A percentile compares a stretch with the other conserved stretches of the same genome.
phyloP scores from a whole-genome alignment of 1,140 invertebrate genomes.

The Augochlora pura region DNA sequence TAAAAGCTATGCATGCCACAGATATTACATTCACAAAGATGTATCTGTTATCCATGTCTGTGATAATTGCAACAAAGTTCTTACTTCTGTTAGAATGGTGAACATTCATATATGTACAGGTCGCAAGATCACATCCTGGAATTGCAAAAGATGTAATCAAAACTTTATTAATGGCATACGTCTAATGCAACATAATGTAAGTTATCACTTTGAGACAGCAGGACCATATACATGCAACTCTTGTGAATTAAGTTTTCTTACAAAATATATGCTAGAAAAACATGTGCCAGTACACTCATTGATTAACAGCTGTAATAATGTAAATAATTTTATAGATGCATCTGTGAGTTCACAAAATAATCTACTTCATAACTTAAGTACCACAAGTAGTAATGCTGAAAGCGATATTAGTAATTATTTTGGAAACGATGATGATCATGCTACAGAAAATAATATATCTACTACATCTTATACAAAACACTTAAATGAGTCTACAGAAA shows the following conservation, averaged over 20 bases:
- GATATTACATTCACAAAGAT: constrained; percentile 15
- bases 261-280: constrained; percentile 5
- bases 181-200: constrained; percentile 13
- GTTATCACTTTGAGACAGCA: constrained; percentile 8
- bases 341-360: not conserved
- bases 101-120: constrained; percentile 16
- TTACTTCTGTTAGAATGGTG: constrained; percentile 37
- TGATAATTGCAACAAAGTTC: constrained; percentile 25
- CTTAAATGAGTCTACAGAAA: not conserved
- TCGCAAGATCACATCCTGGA: constrained; percentile 8
- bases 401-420: not conserved
- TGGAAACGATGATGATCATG: too few species aligned
- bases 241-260: constrained; percentile 21
- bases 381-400: not conserved
- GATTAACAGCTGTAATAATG: too few species aligned
- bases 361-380: not conserved
- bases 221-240: constrained; percentile 25
- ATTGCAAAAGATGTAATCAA: constrained; percentile 15
- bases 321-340: not conserved
- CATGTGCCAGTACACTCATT: not conserved
- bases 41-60: constrained; percentile 26
- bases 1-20: constrained; percentile 22
- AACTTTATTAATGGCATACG: not conserved
- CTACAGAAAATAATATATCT: too few species aligned
- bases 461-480: too few species aligned